Evolutionary conservation across 2,888 invertebrate species (phyloP), one percentile per base, ranked within the genome.

Genomic region (Synergus gifuensis): DNA sequence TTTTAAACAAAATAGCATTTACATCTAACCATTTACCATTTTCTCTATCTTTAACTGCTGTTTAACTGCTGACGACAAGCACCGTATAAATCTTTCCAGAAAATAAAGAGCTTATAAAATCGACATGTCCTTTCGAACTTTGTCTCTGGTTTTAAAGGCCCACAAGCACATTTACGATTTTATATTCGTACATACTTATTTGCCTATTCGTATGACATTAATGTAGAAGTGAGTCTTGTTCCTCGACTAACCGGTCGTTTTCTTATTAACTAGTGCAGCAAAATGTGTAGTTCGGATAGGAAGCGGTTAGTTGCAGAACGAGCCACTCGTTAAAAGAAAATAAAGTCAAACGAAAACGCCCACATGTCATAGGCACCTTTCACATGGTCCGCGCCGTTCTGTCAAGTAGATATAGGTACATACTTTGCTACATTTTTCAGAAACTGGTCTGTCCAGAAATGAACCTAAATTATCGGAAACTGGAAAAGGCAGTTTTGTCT

Each of bases 291-390:
- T 77, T n/a, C n/a, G 63, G 28, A 44, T 28, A 46, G 62, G 77
- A 77, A 77, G 63, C 62, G 73, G 73, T 54, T 28, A 73, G 73
- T 73, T 73, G 4, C 54, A n/a, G 63, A 77, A 64, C 64, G 28
- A 64, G 49, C 63, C 54, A 36, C 60, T 73, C 44, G 62, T 58
- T 78, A 73, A 78, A 58, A 46, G 82, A 77, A 81, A 83, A 84
- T 81, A 81, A 80, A 79, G 83, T 79, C 58, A 64, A 73, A 78
- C 73, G 80, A 79, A 79, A 82, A 83, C 86, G 84, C 84, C 85
- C 84, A 86, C 85, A 82, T 83, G 84, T 78, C 69, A 66, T 73
- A 44, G 73, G 54, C 63, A 66, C 83, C 83, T 86, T 85, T 85
- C 85, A 83, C 83, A 81, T 63, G 77, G 76, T 58, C n/a, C n/a